Evolutionary conservation across 1,140 invertebrate genomes (phyloP).

Genomic region (Oryctes rhinoceros): DNA sequence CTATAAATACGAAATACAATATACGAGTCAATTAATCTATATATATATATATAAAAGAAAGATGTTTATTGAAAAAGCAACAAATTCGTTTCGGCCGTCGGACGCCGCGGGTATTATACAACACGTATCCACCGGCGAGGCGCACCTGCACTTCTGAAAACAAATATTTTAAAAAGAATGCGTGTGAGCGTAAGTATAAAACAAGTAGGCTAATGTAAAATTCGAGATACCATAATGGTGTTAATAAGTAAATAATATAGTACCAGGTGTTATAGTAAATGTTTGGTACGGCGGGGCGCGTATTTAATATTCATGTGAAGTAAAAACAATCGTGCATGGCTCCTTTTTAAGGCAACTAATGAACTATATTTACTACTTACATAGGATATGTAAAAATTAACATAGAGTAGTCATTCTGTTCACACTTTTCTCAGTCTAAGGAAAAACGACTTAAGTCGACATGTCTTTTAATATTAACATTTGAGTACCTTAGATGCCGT

Average conservation of each 20-base stretch:
- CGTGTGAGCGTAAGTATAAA: slow-evolving; percentile 7
- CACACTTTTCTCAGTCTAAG: too few relatives aligned
- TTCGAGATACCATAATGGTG: slow-evolving; percentile 28
- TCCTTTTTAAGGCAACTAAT: slow-evolving; percentile 9
- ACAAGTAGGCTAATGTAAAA: slow-evolving; percentile 29
- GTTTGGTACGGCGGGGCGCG: neutral
- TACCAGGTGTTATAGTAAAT: slow-evolving; percentile 29
- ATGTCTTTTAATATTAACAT: too few relatives aligned
- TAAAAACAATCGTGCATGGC: slow-evolving; percentile 12
- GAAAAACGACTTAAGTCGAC: too few relatives aligned
- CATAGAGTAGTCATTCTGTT: neutral
- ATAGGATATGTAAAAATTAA: slow-evolving; percentile 4
- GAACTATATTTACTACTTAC: slow-evolving; percentile 1
- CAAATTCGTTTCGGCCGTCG: neutral
- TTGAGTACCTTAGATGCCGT: too few relatives aligned
- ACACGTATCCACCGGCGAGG: neutral
- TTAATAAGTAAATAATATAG: slow-evolving; percentile 28
- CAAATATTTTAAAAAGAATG: slow-evolving; percentile 35
- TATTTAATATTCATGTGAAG: slow-evolving; percentile 34
- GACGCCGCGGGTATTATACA: neutral
- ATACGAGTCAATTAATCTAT: neutral
- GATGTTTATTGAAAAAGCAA: neutral
- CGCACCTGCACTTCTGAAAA: slow-evolving; percentile 20
- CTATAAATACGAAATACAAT: neutral
- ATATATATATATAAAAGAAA: neutral